phyloP scores from a whole-genome alignment of 2,888 invertebrate species.

The Hanleya hanleyi region DNA sequence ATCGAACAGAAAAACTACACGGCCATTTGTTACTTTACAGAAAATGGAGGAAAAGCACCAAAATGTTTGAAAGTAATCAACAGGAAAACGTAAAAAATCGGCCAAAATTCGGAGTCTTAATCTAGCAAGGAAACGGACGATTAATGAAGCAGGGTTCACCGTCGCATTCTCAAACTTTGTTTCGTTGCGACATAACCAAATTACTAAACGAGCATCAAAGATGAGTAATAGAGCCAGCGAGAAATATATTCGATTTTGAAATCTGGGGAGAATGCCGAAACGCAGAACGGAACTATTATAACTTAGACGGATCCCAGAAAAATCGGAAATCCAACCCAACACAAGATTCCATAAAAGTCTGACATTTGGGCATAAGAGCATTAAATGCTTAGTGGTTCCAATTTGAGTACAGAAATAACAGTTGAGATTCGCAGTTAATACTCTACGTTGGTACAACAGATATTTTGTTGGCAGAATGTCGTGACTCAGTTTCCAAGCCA shows the following conservation, averaged over 20 bases:
- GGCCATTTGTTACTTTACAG: too few species aligned
- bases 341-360: background rate
- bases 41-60: too few species aligned
- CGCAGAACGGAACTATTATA: background rate
- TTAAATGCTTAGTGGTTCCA: background rate
- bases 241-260: background rate
- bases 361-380: background rate
- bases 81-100: too few species aligned
- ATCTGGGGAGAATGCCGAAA: background rate
- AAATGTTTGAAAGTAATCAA: too few species aligned
- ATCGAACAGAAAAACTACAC: too few species aligned
- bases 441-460: background rate
- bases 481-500: background rate
- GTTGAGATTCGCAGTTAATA: background rate
- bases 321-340: background rate
- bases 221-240: background rate
- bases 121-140: too few species aligned
- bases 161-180: background rate
- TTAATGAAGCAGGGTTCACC: too few species aligned
- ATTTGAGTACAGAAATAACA: background rate
- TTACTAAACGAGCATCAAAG: background rate
- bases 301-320: background rate
- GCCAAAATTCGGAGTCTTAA: too few species aligned
- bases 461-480: constrained; percentile 4
- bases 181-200: background rate